Base-by-base conservation (phyloP, 2,888 invertebrate species). In the Sussaba pulchella region DNA sequence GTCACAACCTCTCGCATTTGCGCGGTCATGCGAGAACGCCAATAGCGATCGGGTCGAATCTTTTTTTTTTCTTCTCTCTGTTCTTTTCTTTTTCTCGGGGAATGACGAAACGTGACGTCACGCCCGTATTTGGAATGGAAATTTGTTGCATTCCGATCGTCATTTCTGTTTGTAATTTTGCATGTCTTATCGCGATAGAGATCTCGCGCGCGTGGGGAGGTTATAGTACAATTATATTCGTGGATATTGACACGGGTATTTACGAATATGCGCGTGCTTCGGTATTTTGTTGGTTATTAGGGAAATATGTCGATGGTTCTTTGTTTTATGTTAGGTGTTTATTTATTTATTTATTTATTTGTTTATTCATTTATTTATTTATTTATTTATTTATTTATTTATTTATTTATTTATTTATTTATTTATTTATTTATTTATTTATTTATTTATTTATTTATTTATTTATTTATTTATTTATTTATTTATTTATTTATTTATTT, bases 101-200 rank as follows among this genome's bases (percentile, higher is more conserved):
- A 31, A 31, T 57, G 26, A 66, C 31, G 17, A 66, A 31, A 47
- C 36, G 36, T 47, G 47, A 47, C 24, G 47, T 54, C 54, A 43
- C 54, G 43, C 41, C 26, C 17, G 59, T 9, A 52, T 36, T 71
- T 47, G 59, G 59, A 26, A 26, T 45, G 39, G 47, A 71, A 59
- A 52, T 52, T 43, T 50, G 36, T 21, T 50, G 8, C 4, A n/a
- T 39, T 14, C 67, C n/a, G 8, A n/a, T 1, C 21, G 21, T 19
- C 2, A 17, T 19, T 36, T 36, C 21, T 14, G 41, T 41, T 43
- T n/a, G 12, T 64, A 45, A 70, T 74, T 66, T 36, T 26, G 52
- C 72, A 63, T 39, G 19, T 17, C 43, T 73, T 57, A 66, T 54
- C 64, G 43, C 43, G n/a, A 43, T 24, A 9, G n/a, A 72, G 26